Conservation (phyloP, 2,113 vertebrate genomes). For the Herpetotheres cachinnans region DNA sequence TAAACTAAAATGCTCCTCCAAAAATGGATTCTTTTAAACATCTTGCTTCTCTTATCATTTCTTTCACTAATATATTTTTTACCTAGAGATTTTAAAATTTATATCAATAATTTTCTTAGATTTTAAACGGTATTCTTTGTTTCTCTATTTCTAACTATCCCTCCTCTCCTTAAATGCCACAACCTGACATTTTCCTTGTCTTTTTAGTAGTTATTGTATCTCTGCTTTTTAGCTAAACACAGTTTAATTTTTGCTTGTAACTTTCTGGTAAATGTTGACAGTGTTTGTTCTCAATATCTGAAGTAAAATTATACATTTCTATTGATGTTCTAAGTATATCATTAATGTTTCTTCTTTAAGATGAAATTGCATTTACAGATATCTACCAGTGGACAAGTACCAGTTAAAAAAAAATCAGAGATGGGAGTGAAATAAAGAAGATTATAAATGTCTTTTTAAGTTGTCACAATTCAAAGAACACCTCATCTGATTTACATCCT, state of each 20-base stretch:
- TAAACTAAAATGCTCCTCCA: neutral
- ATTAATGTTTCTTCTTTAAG: neutral
- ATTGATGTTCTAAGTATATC: neutral
- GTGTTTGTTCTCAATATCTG: neutral
- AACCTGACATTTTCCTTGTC: neutral
- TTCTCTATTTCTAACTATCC: neutral
- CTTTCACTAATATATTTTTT: neutral
- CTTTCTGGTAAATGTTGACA: neutral
- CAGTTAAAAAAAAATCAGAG: neutral
- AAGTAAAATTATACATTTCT: neutral
- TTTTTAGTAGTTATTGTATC: neutral
- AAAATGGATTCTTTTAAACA: neutral
- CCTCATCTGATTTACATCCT: neutral
- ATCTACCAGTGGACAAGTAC: neutral
- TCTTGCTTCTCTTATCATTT: neutral
- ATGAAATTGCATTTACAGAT: neutral
- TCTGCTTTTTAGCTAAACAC: neutral
- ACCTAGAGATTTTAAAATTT: neutral
- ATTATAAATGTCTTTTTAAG: neutral
- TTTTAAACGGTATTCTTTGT: neutral
- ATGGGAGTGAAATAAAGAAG: neutral
- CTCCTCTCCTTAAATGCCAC: neutral
- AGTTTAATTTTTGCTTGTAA: neutral
- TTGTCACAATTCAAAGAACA: neutral
- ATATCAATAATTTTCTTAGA: neutral